phyloP scores from a whole-genome alignment of 2,888 invertebrate genomes.

The Creontiades dilutus region DNA sequence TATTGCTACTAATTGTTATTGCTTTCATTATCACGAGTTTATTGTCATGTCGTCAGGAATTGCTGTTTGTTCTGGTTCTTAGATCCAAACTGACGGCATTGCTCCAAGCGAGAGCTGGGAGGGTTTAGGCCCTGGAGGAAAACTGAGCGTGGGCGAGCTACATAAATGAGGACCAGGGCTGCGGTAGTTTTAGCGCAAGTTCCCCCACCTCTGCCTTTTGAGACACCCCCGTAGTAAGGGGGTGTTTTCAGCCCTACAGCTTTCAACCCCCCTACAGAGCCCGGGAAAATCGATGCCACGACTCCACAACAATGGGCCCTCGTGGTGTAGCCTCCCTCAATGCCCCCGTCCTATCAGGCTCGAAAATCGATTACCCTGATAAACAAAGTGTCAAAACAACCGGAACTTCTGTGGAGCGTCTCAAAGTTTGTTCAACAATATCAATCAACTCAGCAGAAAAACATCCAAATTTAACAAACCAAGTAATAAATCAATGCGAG shows the following conservation, averaged over 20 bases:
- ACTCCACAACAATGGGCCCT: conserved; percentile 24
- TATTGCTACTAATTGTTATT: conserved; percentile 58
- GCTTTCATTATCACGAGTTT: conserved; percentile 72
- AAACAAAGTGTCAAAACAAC: conserved; percentile 23
- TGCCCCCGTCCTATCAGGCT: not conserved
- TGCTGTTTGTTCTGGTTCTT: not conserved
- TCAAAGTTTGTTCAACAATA: not conserved
- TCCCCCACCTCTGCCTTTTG: conserved; percentile 25
- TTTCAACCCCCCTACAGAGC: conserved; percentile 48
- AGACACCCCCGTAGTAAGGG: conserved; percentile 20
- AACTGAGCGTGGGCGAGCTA: conserved; percentile 65
- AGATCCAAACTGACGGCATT: conserved; percentile 55
- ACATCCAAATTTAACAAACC: not conserved
- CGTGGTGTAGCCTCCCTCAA: conserved; percentile 5
- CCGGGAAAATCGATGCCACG: conserved; percentile 46
- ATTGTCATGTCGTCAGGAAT: conserved; percentile 71
- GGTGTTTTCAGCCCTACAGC: conserved; percentile 26
- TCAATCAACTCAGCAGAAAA: not conserved
- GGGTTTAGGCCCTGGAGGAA: conserved; percentile 74
- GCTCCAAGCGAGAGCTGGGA: conserved; percentile 41
- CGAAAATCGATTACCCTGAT: conserved; percentile 30
- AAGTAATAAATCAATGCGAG: too few relatives aligned
- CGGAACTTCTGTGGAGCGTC: not conserved
- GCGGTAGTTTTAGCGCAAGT: conserved; percentile 69
- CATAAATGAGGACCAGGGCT: conserved; percentile 59